Base-by-base conservation (phyloP, 2,113 vertebrate genomes). In the Bambusicola thoracicus region DNA sequence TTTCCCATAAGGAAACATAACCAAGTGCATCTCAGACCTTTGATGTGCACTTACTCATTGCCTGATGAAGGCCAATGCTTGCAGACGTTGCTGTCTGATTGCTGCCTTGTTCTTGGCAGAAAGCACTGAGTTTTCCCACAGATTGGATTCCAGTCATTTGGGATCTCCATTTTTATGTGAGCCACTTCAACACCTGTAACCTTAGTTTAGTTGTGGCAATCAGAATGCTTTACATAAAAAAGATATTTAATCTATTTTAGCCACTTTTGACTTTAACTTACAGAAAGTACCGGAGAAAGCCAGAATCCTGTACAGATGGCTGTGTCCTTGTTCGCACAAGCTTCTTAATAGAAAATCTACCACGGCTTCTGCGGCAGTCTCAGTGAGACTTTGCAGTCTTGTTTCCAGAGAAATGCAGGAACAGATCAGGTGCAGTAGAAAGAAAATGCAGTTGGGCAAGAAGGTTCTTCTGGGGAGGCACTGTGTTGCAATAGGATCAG, bases 11-110 rank as follows among this genome's bases (percentile, higher is more conserved):
- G 56, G 61, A 29, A 49, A 36, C 11, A 1, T 65, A 58, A n/a
- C 27, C 56, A 58, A 41, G 40, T 2, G 10, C 19, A 29, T 13
- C 62, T 82, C 20, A 8, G 27, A 43, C 24, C 30, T 78, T 78
- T 34, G 30, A 25, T 10, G 14, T 53, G 36, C 3, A 0, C 53
- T 83, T 34, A 8, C 16, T 81, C 17, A 30, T 27, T 2, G 3
- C 43, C 22, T 55, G 55, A 30, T 30, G 1, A 25, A 92, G 29
- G 65, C 41, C 73, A 38, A 34, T 48, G 68, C 76, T 53, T 2
- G 0, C 67, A 58, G 67, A 17, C 7, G 44, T 36, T 36, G 12
- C 59, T 32, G 25, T 11, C 55, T 29, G 62, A 12, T 43, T 24
- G 22, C 14, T 5, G 4, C 24, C 46, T 0, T 4, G 19, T 43